phyloP scores from a whole-genome alignment of 2,888 invertebrate species.

The Drosophila incognita region DNA sequence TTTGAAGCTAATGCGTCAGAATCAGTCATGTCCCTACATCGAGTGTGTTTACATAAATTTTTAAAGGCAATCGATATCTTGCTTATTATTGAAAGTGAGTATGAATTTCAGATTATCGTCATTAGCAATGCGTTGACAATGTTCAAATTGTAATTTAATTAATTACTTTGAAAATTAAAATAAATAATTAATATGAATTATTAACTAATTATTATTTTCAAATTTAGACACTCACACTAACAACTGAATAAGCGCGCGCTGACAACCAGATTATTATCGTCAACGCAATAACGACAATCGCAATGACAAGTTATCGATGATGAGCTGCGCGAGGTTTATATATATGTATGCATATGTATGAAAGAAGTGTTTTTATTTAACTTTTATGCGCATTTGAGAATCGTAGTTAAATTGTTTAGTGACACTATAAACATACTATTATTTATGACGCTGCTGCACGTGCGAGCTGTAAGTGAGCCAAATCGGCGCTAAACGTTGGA shows the following conservation, averaged over 20 bases:
- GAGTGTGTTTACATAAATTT: not conserved
- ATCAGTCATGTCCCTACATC: not conserved
- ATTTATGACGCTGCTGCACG: slow-evolving; percentile 17
- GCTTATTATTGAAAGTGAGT: not conserved
- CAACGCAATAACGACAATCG: slow-evolving; percentile 12
- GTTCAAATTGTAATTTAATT: not conserved
- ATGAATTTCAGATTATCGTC: not conserved
- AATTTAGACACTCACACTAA: too few species aligned
- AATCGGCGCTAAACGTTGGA: slow-evolving; percentile 13
- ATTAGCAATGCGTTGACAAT: slow-evolving; percentile 14
- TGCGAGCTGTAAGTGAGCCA: slow-evolving; percentile 36
- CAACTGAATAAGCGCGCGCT: slow-evolving; percentile 12
- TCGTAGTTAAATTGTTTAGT: slow-evolving; percentile 6
- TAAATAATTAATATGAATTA: not conserved
- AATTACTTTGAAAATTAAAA: not conserved
- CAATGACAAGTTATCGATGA: slow-evolving; percentile 63
- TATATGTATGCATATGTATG: slow-evolving; percentile 40
- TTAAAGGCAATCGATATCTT: not conserved
- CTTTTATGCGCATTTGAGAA: slow-evolving; percentile 45
- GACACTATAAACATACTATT: slow-evolving; percentile 29
- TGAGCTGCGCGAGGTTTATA: slow-evolving; percentile 50
- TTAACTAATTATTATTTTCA: not conserved
- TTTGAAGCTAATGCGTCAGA: not conserved
- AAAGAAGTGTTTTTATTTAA: slow-evolving; percentile 67
- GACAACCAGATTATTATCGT: slow-evolving; percentile 22